Base-by-base conservation (phyloP, 2,113 vertebrate genomes). In the Rhinopithecus roxellana region DNA sequence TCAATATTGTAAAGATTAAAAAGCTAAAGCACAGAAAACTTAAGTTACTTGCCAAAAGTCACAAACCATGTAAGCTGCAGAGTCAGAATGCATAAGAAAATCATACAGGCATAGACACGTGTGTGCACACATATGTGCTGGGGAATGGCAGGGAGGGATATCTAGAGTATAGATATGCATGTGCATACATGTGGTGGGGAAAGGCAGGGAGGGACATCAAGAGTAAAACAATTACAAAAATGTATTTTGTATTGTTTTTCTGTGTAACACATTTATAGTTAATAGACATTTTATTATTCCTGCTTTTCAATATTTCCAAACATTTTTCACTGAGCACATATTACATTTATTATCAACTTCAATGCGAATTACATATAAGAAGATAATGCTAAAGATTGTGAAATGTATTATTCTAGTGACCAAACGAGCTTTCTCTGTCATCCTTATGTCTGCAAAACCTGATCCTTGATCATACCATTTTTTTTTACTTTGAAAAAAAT, bases 221-320 rank as follows among this genome's bases (percentile, higher is more conserved):
- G 20, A 38, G 20, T 45, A 11, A 4, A 2, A 32, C 38, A 61
- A 67, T 6, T 20, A 69, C n/a, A 14, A 61, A 90, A 70, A 43
- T 61, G 6, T 25, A 25, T 20, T 92, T 70, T 40, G 5, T 81
- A 43, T n/a, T 77, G 5, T 74, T 89, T 87, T 74, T 50, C 67
- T 79, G 25, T 27, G 18, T 48, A 14, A 10, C 50, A 92, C 7
- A 9, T 55, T 86, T 64, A 40, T 8, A 75, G 23, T 30, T 91
- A 55, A 45, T 30, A 69, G 7, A 59, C 61, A 72, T 57, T 89
- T 95, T 94, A 38, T 74, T 69, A 74, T 48, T 94, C 18, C 11
- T 74, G 14, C 35, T 80, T 89, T 86, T 89, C 32, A 86, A 1
- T 16, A 90, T 90, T 95, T 89, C 23, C 88, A 97, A 92, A 87